phyloP scores from a whole-genome alignment of 2,888 invertebrate genomes.

The Drosophila lacicola region DNA sequence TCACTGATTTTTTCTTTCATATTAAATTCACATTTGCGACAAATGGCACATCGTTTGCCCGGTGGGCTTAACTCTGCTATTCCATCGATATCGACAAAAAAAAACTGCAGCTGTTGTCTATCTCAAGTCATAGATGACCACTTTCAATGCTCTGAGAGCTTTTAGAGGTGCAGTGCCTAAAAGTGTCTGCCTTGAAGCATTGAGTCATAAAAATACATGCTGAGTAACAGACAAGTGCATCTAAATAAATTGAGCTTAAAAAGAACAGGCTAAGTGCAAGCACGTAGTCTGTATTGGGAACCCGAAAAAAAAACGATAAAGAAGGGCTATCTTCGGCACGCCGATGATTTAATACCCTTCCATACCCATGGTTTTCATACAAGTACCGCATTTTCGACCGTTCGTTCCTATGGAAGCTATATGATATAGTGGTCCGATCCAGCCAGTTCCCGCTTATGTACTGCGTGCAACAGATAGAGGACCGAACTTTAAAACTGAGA shows the following conservation, averaged over 20 bases:
- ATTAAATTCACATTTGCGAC: slow-evolving; percentile 48
- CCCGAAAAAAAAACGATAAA: no score
- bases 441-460: no score
- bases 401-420: no score
- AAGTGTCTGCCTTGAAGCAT: slow-evolving; percentile 17
- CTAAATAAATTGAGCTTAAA: neutral
- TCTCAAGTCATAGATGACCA: slow-evolving; percentile 20
- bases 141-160: slow-evolving; percentile 27
- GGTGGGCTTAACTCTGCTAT: neutral
- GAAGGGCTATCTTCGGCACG: no score
- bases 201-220: slow-evolving; percentile 16
- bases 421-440: no score
- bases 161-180: slow-evolving; percentile 21
- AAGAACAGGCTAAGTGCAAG: neutral
- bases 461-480: no score
- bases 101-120: slow-evolving; percentile 12
- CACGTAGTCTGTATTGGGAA: neutral
- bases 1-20: slow-evolving; percentile 32
- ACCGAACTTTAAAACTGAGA: no score
- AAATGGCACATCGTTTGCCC: slow-evolving; percentile 28
- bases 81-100: slow-evolving; percentile 32
- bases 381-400: no score
- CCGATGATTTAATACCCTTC: no score
- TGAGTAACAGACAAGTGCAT: slow-evolving; percentile 1
- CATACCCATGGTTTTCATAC: no score